Conservation (phyloP, 2,797 vertebrate genomes). For the Pterois miles region DNA sequence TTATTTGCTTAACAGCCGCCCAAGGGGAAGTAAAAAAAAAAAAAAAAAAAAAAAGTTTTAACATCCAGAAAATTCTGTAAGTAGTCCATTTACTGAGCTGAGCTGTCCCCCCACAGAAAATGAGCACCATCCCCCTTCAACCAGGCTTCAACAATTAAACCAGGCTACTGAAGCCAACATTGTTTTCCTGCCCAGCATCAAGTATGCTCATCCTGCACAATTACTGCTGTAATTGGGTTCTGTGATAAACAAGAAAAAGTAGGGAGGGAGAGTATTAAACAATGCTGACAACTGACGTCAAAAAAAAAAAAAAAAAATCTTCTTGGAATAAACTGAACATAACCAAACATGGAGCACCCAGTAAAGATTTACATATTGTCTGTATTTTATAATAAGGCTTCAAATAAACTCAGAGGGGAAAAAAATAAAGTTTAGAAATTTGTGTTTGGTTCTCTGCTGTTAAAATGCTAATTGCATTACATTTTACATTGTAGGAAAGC, state of each 20-base stretch:
- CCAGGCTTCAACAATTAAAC: constrained; percentile 63
- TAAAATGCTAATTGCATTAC: too few species aligned
- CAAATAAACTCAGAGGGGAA: too few species aligned
- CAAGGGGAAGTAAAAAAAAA: constrained; percentile 65
- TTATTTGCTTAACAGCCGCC: constrained; percentile 78
- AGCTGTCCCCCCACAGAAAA: constrained; percentile 73
- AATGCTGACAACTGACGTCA: constrained; percentile 1
- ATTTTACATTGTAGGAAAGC: too few species aligned
- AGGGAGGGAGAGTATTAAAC: constrained; percentile 6
- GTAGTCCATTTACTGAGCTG: constrained; percentile 76
- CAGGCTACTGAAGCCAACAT: constrained; percentile 59
- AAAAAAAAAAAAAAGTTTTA: too few species aligned
- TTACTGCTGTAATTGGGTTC: constrained; percentile 46
- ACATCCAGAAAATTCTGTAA: constrained; percentile 78
- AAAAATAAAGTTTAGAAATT: too few species aligned
- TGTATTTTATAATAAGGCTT: background rate
- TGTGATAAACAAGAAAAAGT: constrained; percentile 25
- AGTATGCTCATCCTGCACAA: constrained; percentile 51
- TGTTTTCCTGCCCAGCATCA: constrained; percentile 59
- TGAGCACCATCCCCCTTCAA: constrained; percentile 49
- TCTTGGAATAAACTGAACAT: background rate
- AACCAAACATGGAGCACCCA: background rate
- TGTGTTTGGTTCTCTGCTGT: too few species aligned
- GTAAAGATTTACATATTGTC: background rate
- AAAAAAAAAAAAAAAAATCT: background rate